Conservation (phyloP, 2,888 invertebrate genomes). For the Synanthedon formicaeformis region DNA sequence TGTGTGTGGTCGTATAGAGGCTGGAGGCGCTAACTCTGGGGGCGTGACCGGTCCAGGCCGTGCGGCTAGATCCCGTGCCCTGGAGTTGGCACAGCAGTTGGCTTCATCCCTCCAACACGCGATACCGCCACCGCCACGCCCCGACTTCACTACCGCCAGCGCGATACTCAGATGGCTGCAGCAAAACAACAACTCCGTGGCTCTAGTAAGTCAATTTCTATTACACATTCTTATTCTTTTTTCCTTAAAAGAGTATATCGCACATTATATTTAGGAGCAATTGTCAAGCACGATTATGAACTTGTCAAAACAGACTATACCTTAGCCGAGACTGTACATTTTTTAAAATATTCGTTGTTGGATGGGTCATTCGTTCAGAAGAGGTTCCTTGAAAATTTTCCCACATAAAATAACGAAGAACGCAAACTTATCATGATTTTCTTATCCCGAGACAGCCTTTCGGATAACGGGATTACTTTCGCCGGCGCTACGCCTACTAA, state of each 20-base stretch:
- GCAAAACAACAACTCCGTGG: conserved; percentile 61
- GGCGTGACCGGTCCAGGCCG: conserved; percentile 38
- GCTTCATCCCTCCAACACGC: conserved; percentile 75
- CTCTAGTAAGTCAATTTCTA: conserved; percentile 38
- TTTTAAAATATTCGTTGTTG: too few species aligned
- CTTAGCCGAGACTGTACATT: too few species aligned
- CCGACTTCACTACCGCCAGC: conserved; percentile 75
- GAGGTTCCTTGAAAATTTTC: too few species aligned
- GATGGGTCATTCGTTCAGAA: too few species aligned
- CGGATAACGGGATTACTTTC: background rate
- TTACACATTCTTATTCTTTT: background rate
- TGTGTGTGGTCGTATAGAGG: conserved; percentile 26
- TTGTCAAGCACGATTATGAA: too few species aligned
- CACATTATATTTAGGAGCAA: too few species aligned
- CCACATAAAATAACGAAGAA: too few species aligned
- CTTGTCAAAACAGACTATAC: too few species aligned
- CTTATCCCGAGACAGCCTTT: background rate
- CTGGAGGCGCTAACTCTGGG: conserved; percentile 33
- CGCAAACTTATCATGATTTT: background rate
- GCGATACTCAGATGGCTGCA: conserved; percentile 77
- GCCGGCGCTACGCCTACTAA: background rate
- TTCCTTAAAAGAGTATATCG: too few species aligned
- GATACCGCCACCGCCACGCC: conserved; percentile 73
- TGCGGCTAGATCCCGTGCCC: conserved; percentile 62
- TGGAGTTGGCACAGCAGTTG: conserved; percentile 75